Evolutionary conservation across 2,888 invertebrate species (phyloP).

Genomic region (Acronicta aceris): DNA sequence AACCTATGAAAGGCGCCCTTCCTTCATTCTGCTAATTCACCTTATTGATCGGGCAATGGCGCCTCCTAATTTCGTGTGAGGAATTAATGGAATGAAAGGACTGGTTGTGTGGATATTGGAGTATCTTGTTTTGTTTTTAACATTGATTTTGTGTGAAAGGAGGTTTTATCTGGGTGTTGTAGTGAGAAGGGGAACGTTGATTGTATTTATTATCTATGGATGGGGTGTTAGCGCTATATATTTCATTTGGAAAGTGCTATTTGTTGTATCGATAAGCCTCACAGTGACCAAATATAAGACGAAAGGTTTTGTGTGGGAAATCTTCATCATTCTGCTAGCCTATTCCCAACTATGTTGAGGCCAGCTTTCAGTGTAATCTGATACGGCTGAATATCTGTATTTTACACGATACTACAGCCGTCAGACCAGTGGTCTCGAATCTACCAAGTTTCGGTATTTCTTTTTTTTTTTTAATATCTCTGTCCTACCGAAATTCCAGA

Average conservation of each 20-base stretch:
- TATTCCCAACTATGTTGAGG: no score
- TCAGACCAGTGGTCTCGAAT: no score
- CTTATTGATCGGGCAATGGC: constrained; percentile 44
- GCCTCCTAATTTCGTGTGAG: constrained; percentile 42
- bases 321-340: no score
- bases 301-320: neutral
- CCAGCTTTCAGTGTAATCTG: no score
- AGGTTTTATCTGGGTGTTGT: constrained; percentile 19
- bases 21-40: constrained; percentile 54
- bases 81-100: constrained; percentile 43
- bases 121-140: constrained; percentile 22
- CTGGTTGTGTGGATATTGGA: constrained; percentile 10
- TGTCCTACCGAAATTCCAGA: no score
- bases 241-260: neutral
- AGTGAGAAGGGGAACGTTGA: neutral
- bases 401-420: no score
- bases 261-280: neutral
- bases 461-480: no score
- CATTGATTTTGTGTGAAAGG: constrained; percentile 27
- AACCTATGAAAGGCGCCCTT: constrained; percentile 43
- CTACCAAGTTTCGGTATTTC: no score
- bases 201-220: constrained; percentile 16
- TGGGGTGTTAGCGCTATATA: neutral
- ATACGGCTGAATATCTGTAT: no score
- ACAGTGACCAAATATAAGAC: neutral